These are phyloP conservation scores for Phaethon lepturus DNA, from an alignment of 2,113 vertebrate genomes.

Conservation along the genomic window DNA sequence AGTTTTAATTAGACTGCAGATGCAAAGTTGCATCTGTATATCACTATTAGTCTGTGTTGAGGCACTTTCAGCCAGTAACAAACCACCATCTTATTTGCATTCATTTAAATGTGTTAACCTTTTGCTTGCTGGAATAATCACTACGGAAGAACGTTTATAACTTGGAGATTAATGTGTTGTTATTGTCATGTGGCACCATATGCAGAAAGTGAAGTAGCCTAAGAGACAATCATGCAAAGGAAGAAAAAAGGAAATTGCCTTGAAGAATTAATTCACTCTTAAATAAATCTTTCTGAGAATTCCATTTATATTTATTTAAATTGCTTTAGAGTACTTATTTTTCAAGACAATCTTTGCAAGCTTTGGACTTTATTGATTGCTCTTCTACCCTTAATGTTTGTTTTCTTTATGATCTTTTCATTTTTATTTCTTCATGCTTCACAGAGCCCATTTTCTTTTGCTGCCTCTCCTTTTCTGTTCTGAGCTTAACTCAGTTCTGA, in stretches of 20 bases:
- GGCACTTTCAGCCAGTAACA: slow-evolving; percentile 28
- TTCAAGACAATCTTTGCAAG: slow-evolving; percentile 16
- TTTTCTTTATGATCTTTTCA: slow-evolving; percentile 57
- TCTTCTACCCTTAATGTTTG: slow-evolving; percentile 42
- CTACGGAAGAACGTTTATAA: not conserved
- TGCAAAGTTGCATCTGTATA: slow-evolving; percentile 27
- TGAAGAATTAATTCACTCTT: slow-evolving; percentile 17
- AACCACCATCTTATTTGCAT: not conserved
- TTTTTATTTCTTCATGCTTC: slow-evolving; percentile 67
- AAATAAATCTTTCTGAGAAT: slow-evolving; percentile 35
- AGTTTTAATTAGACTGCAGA: slow-evolving; percentile 58
- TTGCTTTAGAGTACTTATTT: slow-evolving; percentile 51
- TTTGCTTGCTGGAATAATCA: slow-evolving; percentile 26
- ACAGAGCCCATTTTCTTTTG: slow-evolving; percentile 52
- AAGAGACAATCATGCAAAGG: not conserved
- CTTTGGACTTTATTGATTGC: slow-evolving; percentile 57
- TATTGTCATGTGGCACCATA: not conserved
- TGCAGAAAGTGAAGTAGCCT: not conserved
- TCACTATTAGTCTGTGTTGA: not conserved
- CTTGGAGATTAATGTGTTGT: not conserved
- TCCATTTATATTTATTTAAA: slow-evolving; percentile 48
- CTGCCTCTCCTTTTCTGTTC: slow-evolving; percentile 19
- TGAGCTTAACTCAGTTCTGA: slow-evolving; percentile 21
- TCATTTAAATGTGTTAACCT: slow-evolving; percentile 20
- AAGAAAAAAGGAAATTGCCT: not conserved